phyloP scores from a whole-genome alignment of 2,113 vertebrate species.

The Pygoscelis antarcticus region DNA sequence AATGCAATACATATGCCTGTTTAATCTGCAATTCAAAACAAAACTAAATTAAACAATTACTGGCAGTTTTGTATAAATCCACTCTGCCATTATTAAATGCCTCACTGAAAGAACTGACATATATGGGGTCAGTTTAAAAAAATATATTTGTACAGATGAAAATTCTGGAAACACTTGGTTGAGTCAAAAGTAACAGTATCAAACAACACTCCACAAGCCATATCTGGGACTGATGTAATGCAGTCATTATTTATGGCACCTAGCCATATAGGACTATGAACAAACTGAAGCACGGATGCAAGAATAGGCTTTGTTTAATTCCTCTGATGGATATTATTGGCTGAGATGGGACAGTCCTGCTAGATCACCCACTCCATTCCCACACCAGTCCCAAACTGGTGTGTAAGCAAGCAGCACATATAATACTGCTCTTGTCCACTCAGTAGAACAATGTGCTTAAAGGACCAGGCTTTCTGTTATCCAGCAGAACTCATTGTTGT shows the following conservation, averaged over 20 bases:
- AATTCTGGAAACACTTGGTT: neutral
- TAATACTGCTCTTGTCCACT: neutral
- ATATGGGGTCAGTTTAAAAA: neutral
- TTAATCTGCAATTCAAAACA: neutral
- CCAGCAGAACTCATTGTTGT: neutral
- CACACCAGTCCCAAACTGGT: neutral
- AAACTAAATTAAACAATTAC: neutral
- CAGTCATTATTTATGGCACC: neutral
- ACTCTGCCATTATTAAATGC: neutral
- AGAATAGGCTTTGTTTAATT: neutral
- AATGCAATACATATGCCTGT: neutral
- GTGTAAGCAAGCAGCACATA: neutral
- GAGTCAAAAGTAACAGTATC: neutral
- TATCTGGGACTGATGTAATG: neutral
- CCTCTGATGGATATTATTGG: neutral
- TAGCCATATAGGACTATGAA: neutral
- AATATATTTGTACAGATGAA: neutral
- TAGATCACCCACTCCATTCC: neutral
- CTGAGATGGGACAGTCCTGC: neutral
- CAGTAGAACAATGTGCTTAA: neutral
- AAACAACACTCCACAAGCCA: neutral
- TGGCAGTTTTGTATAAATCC: neutral
- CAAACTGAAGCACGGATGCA: neutral
- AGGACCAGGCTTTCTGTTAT: neutral
- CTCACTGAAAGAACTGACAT: neutral